Conservation (phyloP, 2,888 invertebrate genomes). For the Anticlea derivata region DNA sequence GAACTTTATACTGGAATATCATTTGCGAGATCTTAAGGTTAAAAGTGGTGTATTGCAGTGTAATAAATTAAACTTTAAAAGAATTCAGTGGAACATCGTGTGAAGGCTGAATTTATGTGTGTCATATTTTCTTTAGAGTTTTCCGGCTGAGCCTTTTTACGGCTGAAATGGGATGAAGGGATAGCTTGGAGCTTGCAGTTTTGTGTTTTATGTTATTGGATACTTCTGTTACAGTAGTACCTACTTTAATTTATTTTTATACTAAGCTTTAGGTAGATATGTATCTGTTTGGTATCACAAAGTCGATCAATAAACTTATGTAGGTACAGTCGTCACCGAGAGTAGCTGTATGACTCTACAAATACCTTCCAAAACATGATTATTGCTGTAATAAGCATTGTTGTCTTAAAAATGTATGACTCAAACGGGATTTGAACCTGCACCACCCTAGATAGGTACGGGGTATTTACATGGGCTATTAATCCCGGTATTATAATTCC, state of each 20-base stretch:
- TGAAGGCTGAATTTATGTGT: conserved; percentile 68
- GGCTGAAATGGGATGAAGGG: conserved; percentile 62
- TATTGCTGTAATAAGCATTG: too few species aligned
- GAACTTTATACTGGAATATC: background rate
- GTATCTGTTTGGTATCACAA: conserved; percentile 17
- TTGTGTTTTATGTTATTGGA: conserved; percentile 67
- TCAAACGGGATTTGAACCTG: too few species aligned
- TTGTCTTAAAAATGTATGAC: too few species aligned
- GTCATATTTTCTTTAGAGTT: conserved; percentile 70
- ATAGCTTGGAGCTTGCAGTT: conserved; percentile 58
- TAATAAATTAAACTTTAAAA: conserved; percentile 54
- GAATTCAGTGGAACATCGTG: conserved; percentile 68
- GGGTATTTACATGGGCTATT: too few species aligned
- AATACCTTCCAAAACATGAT: too few species aligned
- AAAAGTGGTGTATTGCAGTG: conserved; percentile 37
- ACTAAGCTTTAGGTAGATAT: conserved; percentile 14
- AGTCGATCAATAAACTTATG: background rate
- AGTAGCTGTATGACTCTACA: background rate
- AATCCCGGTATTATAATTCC: too few species aligned
- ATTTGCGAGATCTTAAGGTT: conserved; percentile 7
- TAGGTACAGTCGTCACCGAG: background rate
- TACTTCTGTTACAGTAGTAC: conserved; percentile 29
- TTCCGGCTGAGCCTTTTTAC: conserved; percentile 62
- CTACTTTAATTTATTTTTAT: conserved; percentile 1
- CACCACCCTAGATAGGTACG: too few species aligned